A percentile compares a stretch with the other conserved stretches of the same genome.
Conservation (phyloP, 2,888 invertebrate species). For the Philhelius pedissequus region DNA sequence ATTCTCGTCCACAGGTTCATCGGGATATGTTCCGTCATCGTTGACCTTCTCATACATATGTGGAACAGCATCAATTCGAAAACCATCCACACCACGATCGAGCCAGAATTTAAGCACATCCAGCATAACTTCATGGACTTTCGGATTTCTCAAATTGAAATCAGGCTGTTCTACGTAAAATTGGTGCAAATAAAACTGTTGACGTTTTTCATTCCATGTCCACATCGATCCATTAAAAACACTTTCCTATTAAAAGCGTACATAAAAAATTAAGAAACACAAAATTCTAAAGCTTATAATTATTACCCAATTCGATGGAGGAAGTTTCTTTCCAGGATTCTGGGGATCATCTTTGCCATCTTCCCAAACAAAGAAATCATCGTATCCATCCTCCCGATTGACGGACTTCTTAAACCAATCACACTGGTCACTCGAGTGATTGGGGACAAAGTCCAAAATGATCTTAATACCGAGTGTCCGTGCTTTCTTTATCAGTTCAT, state of each 20-base stretch:
- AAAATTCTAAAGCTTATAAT: constrained; percentile 80
- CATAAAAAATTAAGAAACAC: constrained; percentile 81
- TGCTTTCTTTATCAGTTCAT: constrained; percentile 81
- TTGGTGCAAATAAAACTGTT: constrained; percentile 86
- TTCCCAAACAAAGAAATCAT: constrained; percentile 88
- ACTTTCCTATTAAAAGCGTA: neutral
- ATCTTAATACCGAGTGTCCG: constrained; percentile 80
- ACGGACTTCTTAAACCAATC: constrained; percentile 91
- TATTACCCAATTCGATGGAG: constrained; percentile 75
- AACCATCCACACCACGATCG: constrained; percentile 87
- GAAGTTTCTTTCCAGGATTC: constrained; percentile 66
- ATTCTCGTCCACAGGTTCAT: constrained; percentile 78
- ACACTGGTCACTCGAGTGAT: constrained; percentile 89
- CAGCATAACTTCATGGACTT: constrained; percentile 84
- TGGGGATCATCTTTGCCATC: constrained; percentile 79
- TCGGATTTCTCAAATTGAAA: constrained; percentile 86
- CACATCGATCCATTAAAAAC: constrained; percentile 82
- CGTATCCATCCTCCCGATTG: constrained; percentile 82
- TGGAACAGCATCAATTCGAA: constrained; percentile 85
- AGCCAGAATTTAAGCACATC: constrained; percentile 86
- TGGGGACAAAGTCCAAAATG: constrained; percentile 84
- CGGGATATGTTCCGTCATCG: constrained; percentile 73
- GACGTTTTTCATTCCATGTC: constrained; percentile 83
- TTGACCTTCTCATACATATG: constrained; percentile 80
- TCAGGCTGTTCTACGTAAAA: constrained; percentile 85